phyloP scores from a whole-genome alignment of 2,113 vertebrate species.

The Petroica traversi region DNA sequence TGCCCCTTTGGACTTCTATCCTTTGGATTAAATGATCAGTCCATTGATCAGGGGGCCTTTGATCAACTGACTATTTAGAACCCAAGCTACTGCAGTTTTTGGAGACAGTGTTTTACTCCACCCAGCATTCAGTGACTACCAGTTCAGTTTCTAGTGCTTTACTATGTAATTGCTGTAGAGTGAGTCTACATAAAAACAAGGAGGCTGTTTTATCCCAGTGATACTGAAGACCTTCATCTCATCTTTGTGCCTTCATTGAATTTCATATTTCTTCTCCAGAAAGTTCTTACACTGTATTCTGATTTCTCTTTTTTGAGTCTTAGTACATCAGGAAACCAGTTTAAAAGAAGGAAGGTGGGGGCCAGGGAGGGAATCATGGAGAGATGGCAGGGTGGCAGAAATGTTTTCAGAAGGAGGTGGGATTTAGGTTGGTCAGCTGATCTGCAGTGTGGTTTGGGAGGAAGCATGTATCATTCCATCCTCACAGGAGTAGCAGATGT shows the following conservation, averaged over 20 bases:
- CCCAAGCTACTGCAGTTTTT: background rate
- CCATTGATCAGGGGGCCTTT: background rate
- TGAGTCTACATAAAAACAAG: background rate
- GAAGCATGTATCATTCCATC: background rate
- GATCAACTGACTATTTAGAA: background rate
- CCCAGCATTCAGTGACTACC: background rate
- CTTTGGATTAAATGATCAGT: background rate
- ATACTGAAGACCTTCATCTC: background rate
- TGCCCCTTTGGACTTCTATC: fast-evolving
- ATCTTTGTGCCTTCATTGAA: background rate
- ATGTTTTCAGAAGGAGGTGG: background rate
- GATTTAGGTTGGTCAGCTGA: background rate
- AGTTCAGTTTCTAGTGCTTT: background rate
- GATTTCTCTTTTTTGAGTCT: background rate
- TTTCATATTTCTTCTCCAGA: background rate
- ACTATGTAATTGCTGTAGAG: background rate
- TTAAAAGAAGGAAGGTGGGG: fast-evolving
- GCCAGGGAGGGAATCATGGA: background rate
- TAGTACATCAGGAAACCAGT: background rate
- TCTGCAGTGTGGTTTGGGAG: background rate
- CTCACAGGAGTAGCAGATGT: background rate
- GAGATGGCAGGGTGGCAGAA: background rate
- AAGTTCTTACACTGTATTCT: background rate
- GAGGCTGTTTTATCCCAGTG: background rate
- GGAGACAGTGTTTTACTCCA: background rate